Base-by-base conservation (phyloP, 2,888 invertebrate species). In the Acholoe squamosa region DNA sequence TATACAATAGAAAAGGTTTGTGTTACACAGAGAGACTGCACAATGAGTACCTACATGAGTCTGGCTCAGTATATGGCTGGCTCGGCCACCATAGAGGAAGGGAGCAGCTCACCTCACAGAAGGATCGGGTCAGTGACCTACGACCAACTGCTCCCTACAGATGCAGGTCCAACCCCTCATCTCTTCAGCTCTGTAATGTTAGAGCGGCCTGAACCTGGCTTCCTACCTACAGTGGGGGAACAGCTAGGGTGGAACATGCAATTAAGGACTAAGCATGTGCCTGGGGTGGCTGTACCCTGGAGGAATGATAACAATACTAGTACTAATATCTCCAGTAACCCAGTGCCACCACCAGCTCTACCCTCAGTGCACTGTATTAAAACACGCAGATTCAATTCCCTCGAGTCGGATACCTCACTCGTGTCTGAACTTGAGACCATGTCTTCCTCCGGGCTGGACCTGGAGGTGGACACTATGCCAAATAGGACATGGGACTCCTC, bases 41-140 rank as follows among this genome's bases (percentile, higher is more conserved):
- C 61, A 14, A 84, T 84, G 84, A 51, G 43, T 34, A 34, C 84
- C 52, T 84, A 84, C 84, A 10, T 84, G 84, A 51, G 43, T n/a
- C 34, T 84, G n/a, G 84, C 84, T 10, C 34, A 84, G n/a, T 84
- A 84, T 22, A 84, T 84, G 84, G 43, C 84, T 33, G 84, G 84
- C n/a, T 22, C 84, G 25, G 33, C 84, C 16, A 1, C 33, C 14
- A 10, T 34, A 7, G 84, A 84, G 14, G 19, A 16, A 31, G 31
- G 33, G 19, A 34, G 25, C 43, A 84, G 22, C 22, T 84, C 84
- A 0, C 22, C 61, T 3, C 61, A 19, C 19, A 33, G 52, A 7
- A 31, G 84, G 12, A 7, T 84, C 34, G 84, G 84, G 12, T 84
- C 84, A 7, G 84, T 84, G 84, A 84, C 84, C n/a, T 84, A 84